These are phyloP conservation scores for Ammodytes dubius DNA, from an alignment of 2,113 vertebrate genomes.

Conservation along the genomic window DNA sequence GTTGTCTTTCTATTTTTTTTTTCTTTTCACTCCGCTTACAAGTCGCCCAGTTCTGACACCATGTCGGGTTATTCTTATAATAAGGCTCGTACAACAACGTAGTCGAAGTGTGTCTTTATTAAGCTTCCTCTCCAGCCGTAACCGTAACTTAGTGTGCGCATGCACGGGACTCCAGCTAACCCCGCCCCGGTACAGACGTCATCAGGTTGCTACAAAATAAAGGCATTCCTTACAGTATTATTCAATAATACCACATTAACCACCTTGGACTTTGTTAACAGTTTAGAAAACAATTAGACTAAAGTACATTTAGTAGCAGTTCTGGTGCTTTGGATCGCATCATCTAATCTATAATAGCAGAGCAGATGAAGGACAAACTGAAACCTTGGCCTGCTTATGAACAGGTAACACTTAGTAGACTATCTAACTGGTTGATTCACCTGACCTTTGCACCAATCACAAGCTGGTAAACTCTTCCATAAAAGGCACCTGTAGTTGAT, in stretches of 20 bases:
- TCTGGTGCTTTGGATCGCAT: neutral
- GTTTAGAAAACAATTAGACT: neutral
- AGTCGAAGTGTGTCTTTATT: too few relatives aligned
- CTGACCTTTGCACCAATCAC: neutral
- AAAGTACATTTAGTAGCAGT: neutral
- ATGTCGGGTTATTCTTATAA: too few relatives aligned
- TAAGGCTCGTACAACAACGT: too few relatives aligned
- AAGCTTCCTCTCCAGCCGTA: too few relatives aligned
- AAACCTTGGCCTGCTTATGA: neutral
- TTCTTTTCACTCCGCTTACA: too few relatives aligned
- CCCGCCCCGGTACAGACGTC: too few relatives aligned
- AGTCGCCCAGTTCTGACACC: too few relatives aligned
- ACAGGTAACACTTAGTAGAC: neutral
- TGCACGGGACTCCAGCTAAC: too few relatives aligned
- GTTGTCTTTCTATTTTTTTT: too few relatives aligned
- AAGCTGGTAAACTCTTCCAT: neutral
- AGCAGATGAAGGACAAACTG: neutral
- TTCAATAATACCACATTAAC: neutral
- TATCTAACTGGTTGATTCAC: neutral
- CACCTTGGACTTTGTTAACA: neutral
- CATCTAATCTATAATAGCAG: neutral
- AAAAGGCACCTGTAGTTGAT: neutral
- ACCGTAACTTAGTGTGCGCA: too few relatives aligned
- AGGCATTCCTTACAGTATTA: too few relatives aligned
- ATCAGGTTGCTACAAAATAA: too few relatives aligned